Evolutionary conservation across 2,888 invertebrate genomes (phyloP).

Genomic region (Harpagoxenus sublaevis): DNA sequence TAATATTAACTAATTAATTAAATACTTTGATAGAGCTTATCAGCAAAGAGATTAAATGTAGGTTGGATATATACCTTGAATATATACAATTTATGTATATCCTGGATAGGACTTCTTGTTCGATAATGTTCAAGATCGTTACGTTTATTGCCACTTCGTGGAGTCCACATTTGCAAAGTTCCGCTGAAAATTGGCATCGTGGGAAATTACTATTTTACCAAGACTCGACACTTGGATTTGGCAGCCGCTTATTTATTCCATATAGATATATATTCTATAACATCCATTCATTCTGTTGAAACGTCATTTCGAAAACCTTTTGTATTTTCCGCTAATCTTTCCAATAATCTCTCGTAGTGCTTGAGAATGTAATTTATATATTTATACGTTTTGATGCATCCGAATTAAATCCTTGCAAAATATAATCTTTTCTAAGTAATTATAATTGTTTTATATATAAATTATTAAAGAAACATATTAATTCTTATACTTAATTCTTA

Average conservation of each 20-base stretch:
- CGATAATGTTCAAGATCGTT: conserved; percentile 66
- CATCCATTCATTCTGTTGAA: background rate
- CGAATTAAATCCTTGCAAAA: background rate
- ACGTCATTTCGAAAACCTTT: background rate
- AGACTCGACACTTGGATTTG: conserved; percentile 31
- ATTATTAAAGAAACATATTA: background rate
- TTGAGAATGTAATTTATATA: conserved; percentile 16
- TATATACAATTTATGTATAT: conserved; percentile 33
- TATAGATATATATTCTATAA: conserved; percentile 11
- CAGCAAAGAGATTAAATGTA: background rate
- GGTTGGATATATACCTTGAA: conserved; percentile 29
- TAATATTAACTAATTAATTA: background rate
- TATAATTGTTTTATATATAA: background rate
- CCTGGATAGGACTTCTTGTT: conserved; percentile 56
- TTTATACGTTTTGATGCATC: background rate
- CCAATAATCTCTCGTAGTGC: background rate
- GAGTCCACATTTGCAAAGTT: conserved; percentile 63
- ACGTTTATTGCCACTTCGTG: conserved; percentile 68
- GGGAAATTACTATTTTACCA: conserved; percentile 64
- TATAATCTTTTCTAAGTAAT: background rate
- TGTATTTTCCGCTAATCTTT: background rate
- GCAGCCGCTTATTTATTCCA: conserved; percentile 29
- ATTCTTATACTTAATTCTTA: background rate
- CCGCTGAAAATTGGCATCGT: conserved; percentile 47
- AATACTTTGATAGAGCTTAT: background rate